Base-by-base conservation (phyloP, 2,797 vertebrate species). In the Gymnoscopelus braueri region DNA sequence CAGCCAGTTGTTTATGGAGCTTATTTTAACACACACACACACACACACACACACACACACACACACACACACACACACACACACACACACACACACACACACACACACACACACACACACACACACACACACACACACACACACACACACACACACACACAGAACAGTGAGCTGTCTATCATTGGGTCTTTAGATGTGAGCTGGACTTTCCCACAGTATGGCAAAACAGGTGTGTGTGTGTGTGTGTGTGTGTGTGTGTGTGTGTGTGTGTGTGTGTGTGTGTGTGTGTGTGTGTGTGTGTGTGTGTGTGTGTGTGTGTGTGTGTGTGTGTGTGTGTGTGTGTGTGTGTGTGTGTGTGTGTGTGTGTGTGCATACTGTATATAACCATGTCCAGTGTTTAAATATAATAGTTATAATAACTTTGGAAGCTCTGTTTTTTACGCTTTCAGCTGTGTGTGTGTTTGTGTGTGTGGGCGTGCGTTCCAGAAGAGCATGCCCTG, bases 241-340 rank as follows among this genome's bases (percentile, higher is more conserved):
- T 29, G 12, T 24, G 62, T 64, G 49, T 8, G 62, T 15, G 11
- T 53, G 13, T 19, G n/a, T 64, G 24, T 64, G 23, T 52, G 51
- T 10, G 49, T 29, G 24, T 39, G 32, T 60, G 13, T 44, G 3
- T 14, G 32, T 14, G 10, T 54, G 23, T 63, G 8, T 81, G 32
- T 64, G 15, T 60, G 59, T 63, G 54, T 68, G 39, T 63, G 62
- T 69, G 35, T 67, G 14, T 74, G 35, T 65, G 24, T 65, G 29
- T 55, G 14, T 39, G 5, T 65, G 50, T 12, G 10, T 54, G 6
- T 53, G 48, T 63, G 3, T 63, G 6, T 64, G 24, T 63, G 5
- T 32, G 4, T 53, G 26, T 39, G 24, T 19, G 12, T 51, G 11
- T 51, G 12, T 32, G 12, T 32, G 39, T 49, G 4, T 14, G 12